A percentile compares a stretch with the other conserved stretches of the same genome.
Conservation (phyloP, 2,888 invertebrate genomes). For the Macropis europaea region DNA sequence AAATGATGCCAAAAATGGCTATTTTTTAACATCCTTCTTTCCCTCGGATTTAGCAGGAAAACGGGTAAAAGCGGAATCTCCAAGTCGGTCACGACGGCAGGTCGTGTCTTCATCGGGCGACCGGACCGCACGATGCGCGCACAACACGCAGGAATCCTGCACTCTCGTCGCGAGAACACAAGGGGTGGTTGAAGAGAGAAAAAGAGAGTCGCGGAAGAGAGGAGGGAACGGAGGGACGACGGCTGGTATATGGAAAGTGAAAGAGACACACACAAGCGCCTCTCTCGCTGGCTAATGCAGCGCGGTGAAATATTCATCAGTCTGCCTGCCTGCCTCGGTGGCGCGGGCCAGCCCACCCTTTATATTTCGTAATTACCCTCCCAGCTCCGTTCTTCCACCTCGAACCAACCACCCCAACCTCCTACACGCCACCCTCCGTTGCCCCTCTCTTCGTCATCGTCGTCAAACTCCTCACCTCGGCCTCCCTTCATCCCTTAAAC, state of each 20-base stretch:
- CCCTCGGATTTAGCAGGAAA: background rate
- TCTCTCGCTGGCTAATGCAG: conserved; percentile 77
- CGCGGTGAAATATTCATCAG: conserved; percentile 79
- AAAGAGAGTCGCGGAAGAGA: background rate
- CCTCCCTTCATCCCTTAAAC: conserved; percentile 22
- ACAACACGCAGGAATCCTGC: conserved; percentile 50
- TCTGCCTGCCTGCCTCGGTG: conserved; percentile 72
- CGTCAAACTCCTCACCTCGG: conserved; percentile 50
- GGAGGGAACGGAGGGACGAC: conserved; percentile 21
- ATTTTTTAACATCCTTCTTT: too few relatives aligned
- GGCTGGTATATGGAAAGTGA: conserved; percentile 66
- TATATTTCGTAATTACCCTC: conserved; percentile 79
- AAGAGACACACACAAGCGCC: conserved; percentile 72
- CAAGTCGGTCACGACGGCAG: conserved; percentile 9
- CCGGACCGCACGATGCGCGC: conserved; percentile 30
- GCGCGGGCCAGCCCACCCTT: conserved; percentile 75
- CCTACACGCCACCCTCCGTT: conserved; percentile 42
- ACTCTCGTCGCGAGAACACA: conserved; percentile 49
- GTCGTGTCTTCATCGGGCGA: conserved; percentile 14
- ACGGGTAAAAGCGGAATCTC: background rate
- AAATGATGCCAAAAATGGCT: too few relatives aligned
- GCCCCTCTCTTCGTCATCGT: conserved; percentile 49
- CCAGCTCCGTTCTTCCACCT: conserved; percentile 64
- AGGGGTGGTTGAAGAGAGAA: conserved; percentile 29
- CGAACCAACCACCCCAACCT: conserved; percentile 54